Conservation (phyloP, 2,113 vertebrate species). For the Chitala chitala region DNA sequence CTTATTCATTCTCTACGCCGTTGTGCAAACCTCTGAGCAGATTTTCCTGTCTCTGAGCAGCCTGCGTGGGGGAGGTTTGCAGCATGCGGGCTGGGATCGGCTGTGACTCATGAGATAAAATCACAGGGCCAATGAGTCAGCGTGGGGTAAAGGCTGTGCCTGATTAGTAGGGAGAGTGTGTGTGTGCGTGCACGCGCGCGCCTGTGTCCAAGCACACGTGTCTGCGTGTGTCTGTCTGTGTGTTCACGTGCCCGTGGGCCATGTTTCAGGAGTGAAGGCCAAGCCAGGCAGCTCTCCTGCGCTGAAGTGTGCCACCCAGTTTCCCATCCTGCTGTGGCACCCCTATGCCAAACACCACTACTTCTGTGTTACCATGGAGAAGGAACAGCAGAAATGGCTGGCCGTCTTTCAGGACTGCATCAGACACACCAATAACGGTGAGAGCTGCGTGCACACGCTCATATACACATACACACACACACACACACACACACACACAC, state of each 20-base stretch:
- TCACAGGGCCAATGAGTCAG: too few relatives aligned
- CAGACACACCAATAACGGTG: constrained; percentile 83
- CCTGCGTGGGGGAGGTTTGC: neutral
- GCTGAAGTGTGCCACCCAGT: constrained; percentile 79
- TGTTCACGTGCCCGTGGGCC: constrained; percentile 16
- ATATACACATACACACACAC: neutral
- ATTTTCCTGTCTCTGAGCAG: neutral
- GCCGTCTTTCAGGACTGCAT: constrained; percentile 88
- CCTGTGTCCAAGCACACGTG: neutral
- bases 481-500: too few relatives aligned
- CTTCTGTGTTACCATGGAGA: constrained; percentile 77
- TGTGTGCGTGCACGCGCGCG: neutral
- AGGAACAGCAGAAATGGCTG: constrained; percentile 85
- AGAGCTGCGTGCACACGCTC: constrained; percentile 23
- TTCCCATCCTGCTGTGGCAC: constrained; percentile 87
- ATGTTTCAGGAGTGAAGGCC: constrained; percentile 63
- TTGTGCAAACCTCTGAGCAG: neutral
- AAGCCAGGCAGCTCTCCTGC: constrained; percentile 72
- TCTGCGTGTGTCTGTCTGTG: neutral
- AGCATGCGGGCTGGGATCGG: neutral
- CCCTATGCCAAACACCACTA: constrained; percentile 77
- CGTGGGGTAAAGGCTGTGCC: too few relatives aligned
- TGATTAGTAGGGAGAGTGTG: too few relatives aligned
- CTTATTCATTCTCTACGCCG: neutral
- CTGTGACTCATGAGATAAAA: too few relatives aligned